Conservation (phyloP, 2,888 invertebrate species). For the Vannuccia rotundouncinata region DNA sequence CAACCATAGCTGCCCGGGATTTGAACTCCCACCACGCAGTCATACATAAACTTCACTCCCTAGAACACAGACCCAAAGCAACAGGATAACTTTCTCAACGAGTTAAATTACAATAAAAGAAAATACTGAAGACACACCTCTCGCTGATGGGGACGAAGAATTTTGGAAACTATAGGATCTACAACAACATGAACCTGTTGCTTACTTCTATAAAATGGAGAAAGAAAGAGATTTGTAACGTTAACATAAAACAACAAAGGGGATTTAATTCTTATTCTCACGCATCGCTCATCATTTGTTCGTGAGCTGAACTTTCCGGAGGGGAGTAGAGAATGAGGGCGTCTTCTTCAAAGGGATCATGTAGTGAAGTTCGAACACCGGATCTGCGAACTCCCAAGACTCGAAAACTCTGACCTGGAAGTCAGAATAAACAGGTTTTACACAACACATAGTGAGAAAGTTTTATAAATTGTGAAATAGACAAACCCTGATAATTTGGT, state of each 20-base stretch:
- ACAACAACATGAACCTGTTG: slow-evolving; percentile 87
- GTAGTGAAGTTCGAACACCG: slow-evolving; percentile 67
- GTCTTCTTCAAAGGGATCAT: slow-evolving; percentile 84
- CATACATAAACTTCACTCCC: slow-evolving; percentile 98
- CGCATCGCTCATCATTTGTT: slow-evolving; percentile 72
- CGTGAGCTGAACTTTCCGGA: slow-evolving; percentile 75
- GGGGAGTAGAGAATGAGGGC: slow-evolving; percentile 81
- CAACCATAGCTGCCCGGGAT: slow-evolving; percentile 82
- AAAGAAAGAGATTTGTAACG: background rate
- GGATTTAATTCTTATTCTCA: slow-evolving; percentile 51
- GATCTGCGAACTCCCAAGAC: slow-evolving; percentile 70
- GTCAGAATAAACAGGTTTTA: background rate
- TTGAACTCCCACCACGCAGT: slow-evolving; percentile 86
- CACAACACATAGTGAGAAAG: too few relatives aligned
- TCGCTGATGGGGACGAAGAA: slow-evolving; percentile 90
- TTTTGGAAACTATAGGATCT: slow-evolving; percentile 80
- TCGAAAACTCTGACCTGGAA: slow-evolving; percentile 63
- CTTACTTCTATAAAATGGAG: slow-evolving; percentile 54
- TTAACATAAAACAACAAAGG: background rate
- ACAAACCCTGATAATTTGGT: slow-evolving; percentile 66
- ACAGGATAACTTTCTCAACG: background rate
- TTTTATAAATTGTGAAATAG: slow-evolving; percentile 58
- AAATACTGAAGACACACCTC: too few relatives aligned
- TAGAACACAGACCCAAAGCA: slow-evolving; percentile 45
- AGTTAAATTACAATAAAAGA: too few relatives aligned